phyloP scores from a whole-genome alignment of 1,140 invertebrate species.

The Aradophagus sp. region DNA sequence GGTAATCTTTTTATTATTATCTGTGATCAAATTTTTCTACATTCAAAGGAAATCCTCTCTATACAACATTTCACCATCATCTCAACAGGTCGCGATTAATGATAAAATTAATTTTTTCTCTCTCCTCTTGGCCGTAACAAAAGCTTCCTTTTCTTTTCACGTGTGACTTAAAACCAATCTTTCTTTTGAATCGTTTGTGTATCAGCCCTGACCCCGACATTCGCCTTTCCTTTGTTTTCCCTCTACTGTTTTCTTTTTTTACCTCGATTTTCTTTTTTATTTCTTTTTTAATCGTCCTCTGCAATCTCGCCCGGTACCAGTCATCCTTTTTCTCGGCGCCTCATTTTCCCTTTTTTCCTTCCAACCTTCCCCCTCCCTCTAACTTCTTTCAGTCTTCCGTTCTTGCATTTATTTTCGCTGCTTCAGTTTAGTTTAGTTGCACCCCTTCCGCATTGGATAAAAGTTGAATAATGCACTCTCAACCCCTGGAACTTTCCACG shows the following conservation, averaged over 20 bases:
- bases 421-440: constrained; percentile 65
- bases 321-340: constrained; percentile 34
- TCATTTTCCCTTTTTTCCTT: constrained; percentile 52
- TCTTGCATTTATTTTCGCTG: constrained; percentile 56
- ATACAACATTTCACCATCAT: too few relatives aligned
- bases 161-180: constrained; percentile 32
- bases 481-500: constrained; percentile 63
- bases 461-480: constrained; percentile 72
- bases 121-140: constrained; percentile 11
- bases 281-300: constrained; percentile 52
- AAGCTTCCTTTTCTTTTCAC: constrained; percentile 13
- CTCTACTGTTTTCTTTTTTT: too few relatives aligned
- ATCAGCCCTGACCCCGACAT: constrained; percentile 31
- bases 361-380: too few relatives aligned
- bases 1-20: too few relatives aligned
- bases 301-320: constrained; percentile 51
- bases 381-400: constrained; percentile 42
- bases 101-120: constrained; percentile 19
- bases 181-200: constrained; percentile 35
- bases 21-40: too few relatives aligned
- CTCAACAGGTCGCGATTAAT: constrained; percentile 18
- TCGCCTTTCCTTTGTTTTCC: constrained; percentile 38
- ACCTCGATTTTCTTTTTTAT: too few relatives aligned
- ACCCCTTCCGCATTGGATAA: constrained; percentile 66
- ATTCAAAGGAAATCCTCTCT: too few relatives aligned